Evolutionary conservation across 2,888 invertebrate genomes (phyloP).

Genomic region (Acanthosepion pharaonis): DNA sequence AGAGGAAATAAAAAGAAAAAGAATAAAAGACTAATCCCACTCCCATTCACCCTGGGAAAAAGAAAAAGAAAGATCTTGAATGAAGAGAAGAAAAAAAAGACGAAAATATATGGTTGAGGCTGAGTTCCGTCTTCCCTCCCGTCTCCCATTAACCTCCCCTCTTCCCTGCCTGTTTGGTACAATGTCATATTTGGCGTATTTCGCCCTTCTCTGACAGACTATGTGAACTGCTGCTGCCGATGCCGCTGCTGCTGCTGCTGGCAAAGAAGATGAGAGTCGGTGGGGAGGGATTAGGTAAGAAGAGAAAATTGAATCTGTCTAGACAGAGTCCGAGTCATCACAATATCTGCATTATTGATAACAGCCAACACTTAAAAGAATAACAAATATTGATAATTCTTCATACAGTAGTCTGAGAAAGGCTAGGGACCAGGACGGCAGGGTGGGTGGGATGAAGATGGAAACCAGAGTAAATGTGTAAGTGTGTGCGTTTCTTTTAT

Average conservation of each 20-base stretch:
- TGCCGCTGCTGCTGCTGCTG: background rate
- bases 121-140: too few relatives aligned
- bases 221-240: too few relatives aligned
- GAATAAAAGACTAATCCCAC: too few relatives aligned
- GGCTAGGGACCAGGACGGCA: background rate
- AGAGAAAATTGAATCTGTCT: constrained; percentile 33
- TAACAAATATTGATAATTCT: background rate
- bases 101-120: too few relatives aligned
- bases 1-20: too few relatives aligned
- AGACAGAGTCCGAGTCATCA: constrained; percentile 33
- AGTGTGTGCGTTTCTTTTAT: background rate
- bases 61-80: too few relatives aligned
- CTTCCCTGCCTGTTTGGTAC: too few relatives aligned
- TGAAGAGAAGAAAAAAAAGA: too few relatives aligned
- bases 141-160: too few relatives aligned
- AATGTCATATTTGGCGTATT: too few relatives aligned
- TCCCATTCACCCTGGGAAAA: too few relatives aligned
- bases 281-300: background rate
- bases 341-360: constrained; percentile 33
- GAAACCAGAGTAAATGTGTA: background rate
- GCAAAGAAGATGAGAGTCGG: background rate
- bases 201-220: too few relatives aligned
- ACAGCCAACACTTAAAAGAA: constrained; percentile 33
- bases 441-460: background rate
- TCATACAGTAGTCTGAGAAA: background rate